These are phyloP conservation scores for Rhipidura dahli DNA, from an alignment of 2,113 vertebrate species.

Conservation along the genomic window DNA sequence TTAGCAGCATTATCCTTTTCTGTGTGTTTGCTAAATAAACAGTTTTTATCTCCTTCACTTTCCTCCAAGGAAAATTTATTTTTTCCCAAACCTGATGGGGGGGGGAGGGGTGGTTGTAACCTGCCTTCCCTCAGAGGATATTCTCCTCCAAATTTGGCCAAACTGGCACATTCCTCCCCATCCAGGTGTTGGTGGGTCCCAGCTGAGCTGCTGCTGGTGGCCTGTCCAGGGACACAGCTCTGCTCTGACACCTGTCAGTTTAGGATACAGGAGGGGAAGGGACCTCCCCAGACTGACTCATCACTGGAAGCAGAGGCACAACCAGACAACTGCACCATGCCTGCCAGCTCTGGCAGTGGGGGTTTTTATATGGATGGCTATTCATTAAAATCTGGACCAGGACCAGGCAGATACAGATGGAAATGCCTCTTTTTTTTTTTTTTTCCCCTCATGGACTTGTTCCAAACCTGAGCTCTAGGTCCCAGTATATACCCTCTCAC, in stretches of 20 bases:
- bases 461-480: constrained; percentile 19
- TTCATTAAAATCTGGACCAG: not conserved
- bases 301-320: not conserved
- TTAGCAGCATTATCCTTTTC: too few species aligned
- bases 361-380: not conserved
- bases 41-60: too few species aligned
- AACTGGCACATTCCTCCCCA: not conserved
- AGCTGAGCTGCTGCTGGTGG: not conserved
- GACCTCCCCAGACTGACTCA: not conserved
- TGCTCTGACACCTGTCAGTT: fast-evolving
- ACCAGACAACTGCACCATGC: not conserved
- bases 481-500: not conserved
- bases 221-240: not conserved
- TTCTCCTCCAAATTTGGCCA: too few species aligned
- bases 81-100: too few species aligned
- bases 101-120: too few species aligned
- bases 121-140: too few species aligned
- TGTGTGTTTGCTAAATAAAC: too few species aligned
- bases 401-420: constrained; percentile 32
- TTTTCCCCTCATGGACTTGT: not conserved
- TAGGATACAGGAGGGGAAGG: not conserved
- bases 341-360: not conserved
- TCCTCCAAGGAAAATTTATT: too few species aligned
- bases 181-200: not conserved
- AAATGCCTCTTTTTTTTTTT: not conserved